Conservation (phyloP, 2,113 vertebrate species). For the Campylomormyrus numenius region DNA sequence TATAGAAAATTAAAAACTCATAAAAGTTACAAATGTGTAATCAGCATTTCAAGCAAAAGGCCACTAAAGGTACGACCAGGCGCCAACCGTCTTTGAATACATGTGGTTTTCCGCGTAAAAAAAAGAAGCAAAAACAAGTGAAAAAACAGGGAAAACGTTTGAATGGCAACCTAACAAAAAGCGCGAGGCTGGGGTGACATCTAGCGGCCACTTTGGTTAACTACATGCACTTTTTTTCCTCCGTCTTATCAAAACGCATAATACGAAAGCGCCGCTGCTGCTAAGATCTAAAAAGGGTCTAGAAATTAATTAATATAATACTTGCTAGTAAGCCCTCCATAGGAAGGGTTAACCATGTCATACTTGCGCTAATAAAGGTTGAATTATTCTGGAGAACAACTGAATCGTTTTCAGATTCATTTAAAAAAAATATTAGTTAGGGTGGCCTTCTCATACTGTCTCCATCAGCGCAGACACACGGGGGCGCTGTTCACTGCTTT, state of each 20-base stretch:
- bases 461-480: not conserved
- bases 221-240: not conserved
- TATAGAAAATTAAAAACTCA: not conserved
- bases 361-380: not conserved
- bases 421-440: not conserved
- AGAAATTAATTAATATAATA: not conserved
- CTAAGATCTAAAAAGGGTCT: not conserved
- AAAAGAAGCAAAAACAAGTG: not conserved
- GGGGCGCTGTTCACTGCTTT: slow-evolving; percentile 39
- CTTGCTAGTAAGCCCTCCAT: not conserved
- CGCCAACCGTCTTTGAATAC: not conserved
- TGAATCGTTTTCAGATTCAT: not conserved
- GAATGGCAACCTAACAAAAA: not conserved
- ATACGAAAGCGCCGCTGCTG: not conserved
- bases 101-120: not conserved
- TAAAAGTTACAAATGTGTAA: not conserved
- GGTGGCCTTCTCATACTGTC: slow-evolving; percentile 9
- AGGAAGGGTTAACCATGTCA: not conserved
- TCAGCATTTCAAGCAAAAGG: slow-evolving; percentile 6
- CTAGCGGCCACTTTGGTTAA: not conserved
- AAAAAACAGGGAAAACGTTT: not conserved
- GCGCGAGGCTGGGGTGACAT: not conserved
- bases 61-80: slow-evolving; percentile 11
- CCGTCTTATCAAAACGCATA: not conserved
- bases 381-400: not conserved